Evolutionary conservation across 2,113 vertebrate species (phyloP).

Genomic region (Cottus gobio): DNA sequence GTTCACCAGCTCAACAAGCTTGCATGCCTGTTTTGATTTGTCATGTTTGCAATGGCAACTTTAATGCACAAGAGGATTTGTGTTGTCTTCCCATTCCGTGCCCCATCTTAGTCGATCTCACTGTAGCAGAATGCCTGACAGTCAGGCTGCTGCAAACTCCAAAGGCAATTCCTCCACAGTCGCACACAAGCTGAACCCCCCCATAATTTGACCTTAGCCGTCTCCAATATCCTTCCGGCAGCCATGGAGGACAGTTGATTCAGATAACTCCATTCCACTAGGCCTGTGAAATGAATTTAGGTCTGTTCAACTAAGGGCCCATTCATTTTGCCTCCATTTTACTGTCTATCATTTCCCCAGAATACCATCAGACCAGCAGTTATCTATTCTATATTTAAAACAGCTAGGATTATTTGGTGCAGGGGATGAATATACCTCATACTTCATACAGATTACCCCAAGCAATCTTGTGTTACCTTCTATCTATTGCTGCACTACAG

Average conservation of each 20-base stretch:
- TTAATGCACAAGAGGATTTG: neutral
- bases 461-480: conserved; percentile 67
- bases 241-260: conserved; percentile 73
- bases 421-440: conserved; percentile 60
- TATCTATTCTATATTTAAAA: conserved; percentile 80
- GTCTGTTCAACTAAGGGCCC: conserved; percentile 69
- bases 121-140: conserved; percentile 23
- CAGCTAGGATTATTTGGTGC: conserved; percentile 70
- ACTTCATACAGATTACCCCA: conserved; percentile 72
- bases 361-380: conserved; percentile 68
- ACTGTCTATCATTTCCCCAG: conserved; percentile 65
- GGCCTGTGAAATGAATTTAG: conserved; percentile 76
- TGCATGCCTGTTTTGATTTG: conserved; percentile 19
- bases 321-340: conserved; percentile 75
- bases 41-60: neutral
- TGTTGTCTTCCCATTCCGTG: neutral
- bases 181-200: conserved; percentile 55
- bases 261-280: conserved; percentile 75
- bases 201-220: conserved; percentile 78
- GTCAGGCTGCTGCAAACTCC: conserved; percentile 42
- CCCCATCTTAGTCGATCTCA: conserved; percentile 10
- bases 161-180: conserved; percentile 57
- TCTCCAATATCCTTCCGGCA: conserved; percentile 73
- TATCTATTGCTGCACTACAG: conserved; percentile 55
- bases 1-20: neutral